phyloP scores from a whole-genome alignment of 2,797 vertebrate species.

The Poeciliopsis paucimaculata region DNA sequence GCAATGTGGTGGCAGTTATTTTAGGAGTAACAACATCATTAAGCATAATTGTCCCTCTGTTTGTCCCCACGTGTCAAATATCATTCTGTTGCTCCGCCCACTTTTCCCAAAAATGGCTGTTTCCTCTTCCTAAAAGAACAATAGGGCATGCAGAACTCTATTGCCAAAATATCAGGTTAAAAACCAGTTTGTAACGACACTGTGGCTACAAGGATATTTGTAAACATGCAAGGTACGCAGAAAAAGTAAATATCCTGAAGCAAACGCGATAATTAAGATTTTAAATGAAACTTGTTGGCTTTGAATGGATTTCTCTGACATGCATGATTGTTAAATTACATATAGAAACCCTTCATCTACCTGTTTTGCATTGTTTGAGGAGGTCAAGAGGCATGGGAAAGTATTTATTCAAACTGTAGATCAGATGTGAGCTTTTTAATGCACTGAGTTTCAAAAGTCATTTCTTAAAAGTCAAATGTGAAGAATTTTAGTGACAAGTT shows the following conservation, averaged over 20 bases:
- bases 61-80: not conserved
- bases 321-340: constrained; percentile 1
- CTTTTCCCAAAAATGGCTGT: not conserved
- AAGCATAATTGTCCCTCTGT: not conserved
- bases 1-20: not conserved
- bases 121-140: not conserved
- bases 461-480: not conserved
- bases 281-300: not conserved
- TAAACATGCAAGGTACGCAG: not conserved
- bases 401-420: not conserved
- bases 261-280: not conserved
- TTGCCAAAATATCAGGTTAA: not conserved
- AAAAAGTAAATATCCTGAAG: not conserved
- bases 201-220: not conserved
- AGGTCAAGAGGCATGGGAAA: not conserved
- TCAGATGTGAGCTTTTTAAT: not conserved
- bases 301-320: not conserved
- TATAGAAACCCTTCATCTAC: not conserved
- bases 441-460: not conserved
- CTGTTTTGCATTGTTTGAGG: not conserved
- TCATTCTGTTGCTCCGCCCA: not conserved
- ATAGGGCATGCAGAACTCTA: not conserved
- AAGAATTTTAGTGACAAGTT: not conserved
- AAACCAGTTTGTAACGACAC: not conserved
- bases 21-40: not conserved